phyloP scores from a whole-genome alignment of 2,113 vertebrate genomes.

The Clinocottus analis region DNA sequence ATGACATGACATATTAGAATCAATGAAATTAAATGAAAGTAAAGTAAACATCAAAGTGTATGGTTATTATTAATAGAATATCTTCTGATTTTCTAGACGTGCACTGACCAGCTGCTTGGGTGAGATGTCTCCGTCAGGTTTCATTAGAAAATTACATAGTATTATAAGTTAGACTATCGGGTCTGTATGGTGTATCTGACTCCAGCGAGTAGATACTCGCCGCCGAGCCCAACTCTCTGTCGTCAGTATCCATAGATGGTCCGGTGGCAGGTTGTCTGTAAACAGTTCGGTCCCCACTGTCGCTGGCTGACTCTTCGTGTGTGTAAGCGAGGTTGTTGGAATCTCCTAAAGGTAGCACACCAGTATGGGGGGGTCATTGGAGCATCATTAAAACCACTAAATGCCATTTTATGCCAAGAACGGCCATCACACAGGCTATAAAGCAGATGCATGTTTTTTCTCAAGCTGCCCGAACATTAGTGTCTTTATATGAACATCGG shows the following conservation, averaged over 20 bases:
- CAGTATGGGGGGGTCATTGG: not conserved
- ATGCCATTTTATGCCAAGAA: not conserved
- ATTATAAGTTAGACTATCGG: not conserved
- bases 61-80: not conserved
- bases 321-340: not conserved
- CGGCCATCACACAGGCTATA: not conserved
- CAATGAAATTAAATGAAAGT: too few relatives aligned
- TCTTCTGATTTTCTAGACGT: not conserved
- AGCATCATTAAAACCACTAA: not conserved
- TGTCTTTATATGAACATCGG: too few relatives aligned
- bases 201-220: too few relatives aligned
- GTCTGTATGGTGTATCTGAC: not conserved
- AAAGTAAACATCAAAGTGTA: not conserved
- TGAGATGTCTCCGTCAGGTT: not conserved
- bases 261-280: not conserved
- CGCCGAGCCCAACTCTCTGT: not conserved
- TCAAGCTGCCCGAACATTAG: too few relatives aligned
- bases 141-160: not conserved
- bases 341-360: not conserved
- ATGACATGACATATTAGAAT: too few relatives aligned
- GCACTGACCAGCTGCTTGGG: not conserved
- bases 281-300: too few relatives aligned
- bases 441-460: not conserved
- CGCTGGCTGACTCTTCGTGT: not conserved
- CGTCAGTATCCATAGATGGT: not conserved